A percentile compares a stretch with the other conserved stretches of the same genome.
Conservation (phyloP, 92 coral and sea anemone species). For the Palythoa grandis region DNA sequence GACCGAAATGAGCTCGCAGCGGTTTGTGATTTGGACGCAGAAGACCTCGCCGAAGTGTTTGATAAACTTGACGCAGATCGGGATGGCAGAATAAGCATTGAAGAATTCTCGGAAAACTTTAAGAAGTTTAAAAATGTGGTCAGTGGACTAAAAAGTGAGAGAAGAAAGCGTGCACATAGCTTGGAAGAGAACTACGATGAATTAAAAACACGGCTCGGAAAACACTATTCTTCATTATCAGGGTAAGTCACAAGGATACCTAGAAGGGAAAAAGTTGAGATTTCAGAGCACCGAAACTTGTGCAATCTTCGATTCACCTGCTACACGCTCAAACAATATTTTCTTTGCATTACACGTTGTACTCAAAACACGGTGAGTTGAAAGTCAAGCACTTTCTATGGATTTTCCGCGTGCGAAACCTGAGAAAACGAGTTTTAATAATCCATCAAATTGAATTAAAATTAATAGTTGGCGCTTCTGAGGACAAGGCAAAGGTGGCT, state of each 20-base stretch:
- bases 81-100: conserved; percentile 96
- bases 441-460: conserved; percentile 26
- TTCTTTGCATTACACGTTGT: conserved; percentile 31
- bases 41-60: conserved; percentile 89
- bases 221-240: conserved; percentile 56
- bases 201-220: conserved; percentile 75
- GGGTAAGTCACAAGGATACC: conserved; percentile 68
- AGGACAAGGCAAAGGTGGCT: conserved; percentile 4
- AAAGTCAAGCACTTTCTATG: conserved; percentile 11
- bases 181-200: conserved; percentile 73
- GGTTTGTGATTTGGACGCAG: conserved; percentile 94
- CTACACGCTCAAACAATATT: conserved; percentile 34
- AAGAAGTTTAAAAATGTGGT: conserved; percentile 86
- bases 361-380: conserved; percentile 30
- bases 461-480: neutral
- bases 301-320: neutral
- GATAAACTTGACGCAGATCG: conserved; percentile 86
- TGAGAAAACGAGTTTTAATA: neutral
- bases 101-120: conserved; percentile 95
- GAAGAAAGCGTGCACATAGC: conserved; percentile 59
- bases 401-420: neutral
- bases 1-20: conserved; percentile 96
- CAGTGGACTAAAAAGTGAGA: conserved; percentile 76
- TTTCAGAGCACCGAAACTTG: neutral
- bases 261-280: neutral